Conservation (phyloP, 1,140 invertebrate species). For the Temnothorax curvispinosus region DNA sequence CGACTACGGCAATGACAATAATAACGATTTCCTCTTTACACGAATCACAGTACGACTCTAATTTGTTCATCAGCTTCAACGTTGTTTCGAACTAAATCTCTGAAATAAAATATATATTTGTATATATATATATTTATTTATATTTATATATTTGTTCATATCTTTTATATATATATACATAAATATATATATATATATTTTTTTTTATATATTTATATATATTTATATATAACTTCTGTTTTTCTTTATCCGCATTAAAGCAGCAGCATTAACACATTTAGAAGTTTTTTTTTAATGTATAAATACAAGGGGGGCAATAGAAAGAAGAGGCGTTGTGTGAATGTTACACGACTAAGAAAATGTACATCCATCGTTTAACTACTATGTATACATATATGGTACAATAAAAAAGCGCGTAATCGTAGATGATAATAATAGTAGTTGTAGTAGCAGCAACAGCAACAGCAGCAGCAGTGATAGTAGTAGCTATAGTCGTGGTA, state of each 20-base stretch:
- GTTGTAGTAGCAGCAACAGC: background rate
- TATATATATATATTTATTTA: constrained; percentile 67
- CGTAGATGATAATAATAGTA: constrained; percentile 46
- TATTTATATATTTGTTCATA: constrained; percentile 63
- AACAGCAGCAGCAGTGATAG: constrained; percentile 48
- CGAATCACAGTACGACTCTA: constrained; percentile 80
- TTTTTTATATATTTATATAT: constrained; percentile 39
- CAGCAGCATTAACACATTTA: constrained; percentile 82
- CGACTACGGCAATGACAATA: constrained; percentile 67
- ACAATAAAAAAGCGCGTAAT: constrained; percentile 82
- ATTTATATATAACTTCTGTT: constrained; percentile 72
- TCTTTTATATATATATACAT: constrained; percentile 57
- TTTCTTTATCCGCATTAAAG: constrained; percentile 71
- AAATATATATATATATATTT: constrained; percentile 45
- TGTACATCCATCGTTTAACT: constrained; percentile 78
- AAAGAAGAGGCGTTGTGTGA: constrained; percentile 45
- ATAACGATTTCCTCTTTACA: constrained; percentile 73
- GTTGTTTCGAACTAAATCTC: constrained; percentile 76
- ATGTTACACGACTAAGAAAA: constrained; percentile 78
- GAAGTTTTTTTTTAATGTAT: constrained; percentile 78
- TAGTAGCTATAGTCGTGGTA: constrained; percentile 60
- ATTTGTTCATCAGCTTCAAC: constrained; percentile 75
- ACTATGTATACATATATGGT: constrained; percentile 79
- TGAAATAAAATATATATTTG: constrained; percentile 80
- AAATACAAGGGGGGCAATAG: constrained; percentile 70